These are phyloP conservation scores for Odontothrips loti DNA, from an alignment of 2,888 invertebrate species.

Conservation along the genomic window DNA sequence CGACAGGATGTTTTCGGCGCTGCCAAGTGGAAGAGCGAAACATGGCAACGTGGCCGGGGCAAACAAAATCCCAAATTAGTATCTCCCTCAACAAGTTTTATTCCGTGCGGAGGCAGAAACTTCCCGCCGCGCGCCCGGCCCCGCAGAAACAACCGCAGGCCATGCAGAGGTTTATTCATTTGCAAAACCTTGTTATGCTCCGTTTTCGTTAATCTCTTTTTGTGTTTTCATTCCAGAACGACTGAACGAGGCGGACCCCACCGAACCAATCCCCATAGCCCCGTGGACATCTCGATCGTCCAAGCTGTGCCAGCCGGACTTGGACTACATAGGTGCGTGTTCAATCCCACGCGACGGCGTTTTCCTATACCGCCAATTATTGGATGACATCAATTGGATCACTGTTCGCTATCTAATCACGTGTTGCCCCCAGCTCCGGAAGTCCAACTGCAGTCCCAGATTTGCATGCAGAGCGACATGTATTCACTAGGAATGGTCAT, in stretches of 20 bases:
- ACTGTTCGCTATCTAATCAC: too few species aligned
- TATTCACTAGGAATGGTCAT: conserved; percentile 93
- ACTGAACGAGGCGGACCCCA: conserved; percentile 62
- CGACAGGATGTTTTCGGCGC: too few species aligned
- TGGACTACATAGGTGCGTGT: conserved; percentile 80
- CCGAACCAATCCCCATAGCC: conserved; percentile 68
- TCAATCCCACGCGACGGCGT: not conserved
- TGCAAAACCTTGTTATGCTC: not conserved
- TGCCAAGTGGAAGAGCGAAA: too few species aligned
- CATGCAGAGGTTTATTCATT: too few species aligned
- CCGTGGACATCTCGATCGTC: conserved; percentile 89
- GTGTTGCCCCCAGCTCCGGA: conserved; percentile 93
- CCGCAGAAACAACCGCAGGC: too few species aligned
- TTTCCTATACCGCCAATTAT: too few species aligned
- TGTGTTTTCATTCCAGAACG: conserved; percentile 57
- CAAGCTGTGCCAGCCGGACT: conserved; percentile 89
- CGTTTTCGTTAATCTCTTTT: not conserved
- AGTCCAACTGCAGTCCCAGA: conserved; percentile 74
- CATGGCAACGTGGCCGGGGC: too few species aligned
- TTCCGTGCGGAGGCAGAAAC: too few species aligned
- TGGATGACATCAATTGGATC: too few species aligned
- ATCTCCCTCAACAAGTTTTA: too few species aligned
- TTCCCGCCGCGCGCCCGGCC: too few species aligned
- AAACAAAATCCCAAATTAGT: too few species aligned
- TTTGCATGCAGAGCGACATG: conserved; percentile 90